A percentile compares a stretch with the other conserved stretches of the same genome.
These are phyloP conservation scores for Dasysyrphus albostriatus DNA, from an alignment of 2,888 invertebrate genomes.

Conservation along the genomic window DNA sequence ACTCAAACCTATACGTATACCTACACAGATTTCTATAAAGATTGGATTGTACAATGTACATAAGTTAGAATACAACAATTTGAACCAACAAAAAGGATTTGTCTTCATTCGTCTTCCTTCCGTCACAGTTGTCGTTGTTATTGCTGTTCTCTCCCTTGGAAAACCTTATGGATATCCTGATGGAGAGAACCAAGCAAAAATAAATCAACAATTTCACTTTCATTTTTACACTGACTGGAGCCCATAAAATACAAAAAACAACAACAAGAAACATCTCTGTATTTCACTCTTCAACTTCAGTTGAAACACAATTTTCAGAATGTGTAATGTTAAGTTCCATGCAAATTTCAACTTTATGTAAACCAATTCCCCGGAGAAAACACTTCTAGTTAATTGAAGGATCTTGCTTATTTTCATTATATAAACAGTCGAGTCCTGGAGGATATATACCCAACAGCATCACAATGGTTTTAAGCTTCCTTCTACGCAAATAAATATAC, in stretches of 20 bases:
- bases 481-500: neutral
- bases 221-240: conserved; percentile 6
- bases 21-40: neutral
- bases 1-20: neutral
- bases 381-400: conserved; percentile 63
- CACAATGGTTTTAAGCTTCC: neutral
- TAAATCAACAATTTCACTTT: conserved; percentile 29
- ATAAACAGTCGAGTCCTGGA: neutral
- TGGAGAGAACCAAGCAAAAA: neutral
- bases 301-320: conserved; percentile 15
- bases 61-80: conserved; percentile 40
- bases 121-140: neutral
- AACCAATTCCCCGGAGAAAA: conserved; percentile 53
- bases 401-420: conserved; percentile 22
- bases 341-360: conserved; percentile 43
- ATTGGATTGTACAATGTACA: neutral
- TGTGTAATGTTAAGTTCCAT: neutral
- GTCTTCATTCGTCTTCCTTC: conserved; percentile 24
- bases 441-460: neutral
- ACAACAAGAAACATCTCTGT: neutral
- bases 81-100: conserved; percentile 45
- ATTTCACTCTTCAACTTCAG: neutral
- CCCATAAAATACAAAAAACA: neutral
- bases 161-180: neutral
- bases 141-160: neutral